Evolutionary conservation across 2,888 invertebrate species (phyloP), one percentile per base, ranked within the genome.

Genomic region (Emesis castigata): DNA sequence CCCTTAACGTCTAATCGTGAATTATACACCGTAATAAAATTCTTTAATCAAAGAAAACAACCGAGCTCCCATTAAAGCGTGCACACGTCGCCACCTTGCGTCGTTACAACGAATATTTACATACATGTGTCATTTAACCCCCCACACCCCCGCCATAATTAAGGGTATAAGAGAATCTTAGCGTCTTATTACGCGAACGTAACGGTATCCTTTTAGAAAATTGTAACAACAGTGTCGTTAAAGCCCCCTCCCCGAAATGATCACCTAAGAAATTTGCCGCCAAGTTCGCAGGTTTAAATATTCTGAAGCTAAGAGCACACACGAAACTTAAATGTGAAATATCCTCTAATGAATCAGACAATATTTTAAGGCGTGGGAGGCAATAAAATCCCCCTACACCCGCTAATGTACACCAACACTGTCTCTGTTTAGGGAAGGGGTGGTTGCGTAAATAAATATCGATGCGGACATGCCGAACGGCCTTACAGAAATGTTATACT

Each of bases 41-140:
- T 95, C 95, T 95, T 95, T 95, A 95, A 95, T 95, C 95, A 95
- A 95, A 95, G 95, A 95, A 94, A 94, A 95, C 94, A 95, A 94
- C 95, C 93, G 90, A 91, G 94, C 89, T 87, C 90, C 93, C 94
- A 94, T 94, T 95, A 94, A 92, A 91, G 91, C 92, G 91, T 90
- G 93, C 93, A 93, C 93, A 93, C 93, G 94, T 94, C 94, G 93
- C 93, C 94, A 94, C 95, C 94, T 94, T 88, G 88, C 91, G 94
- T 92, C 93, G 93, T 94, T 94, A 93, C 92, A 90, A 88, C 90
- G 93, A 92, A 94, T 95, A 95, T 95, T 95, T 95, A 95, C 95
- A 95, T 95, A 95, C 95, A 94, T 94, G 94, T 94, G 94, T 94
- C 95, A 94, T 95, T 95, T 94, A 92, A 91, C 89, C 91, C 90